phyloP scores from a whole-genome alignment of 2,888 invertebrate species.

The Capitulum mitella region DNA sequence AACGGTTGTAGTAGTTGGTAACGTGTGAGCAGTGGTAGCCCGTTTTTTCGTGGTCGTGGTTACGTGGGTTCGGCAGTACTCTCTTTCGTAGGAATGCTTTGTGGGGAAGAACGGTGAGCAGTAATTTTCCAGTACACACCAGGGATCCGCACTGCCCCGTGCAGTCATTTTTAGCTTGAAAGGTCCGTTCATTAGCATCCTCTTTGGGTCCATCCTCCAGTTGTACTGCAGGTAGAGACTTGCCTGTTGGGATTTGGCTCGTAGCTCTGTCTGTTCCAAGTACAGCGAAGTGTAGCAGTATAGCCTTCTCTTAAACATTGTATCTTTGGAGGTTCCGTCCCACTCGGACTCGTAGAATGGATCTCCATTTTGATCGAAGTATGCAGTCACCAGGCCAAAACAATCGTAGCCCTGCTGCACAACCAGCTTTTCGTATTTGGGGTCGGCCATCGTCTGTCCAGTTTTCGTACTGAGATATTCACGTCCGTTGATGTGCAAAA shows the following conservation, averaged over 20 bases:
- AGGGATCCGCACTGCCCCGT: background rate
- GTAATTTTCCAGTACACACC: background rate
- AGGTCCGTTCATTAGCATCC: background rate
- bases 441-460: background rate
- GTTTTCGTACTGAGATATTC: background rate
- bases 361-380: background rate
- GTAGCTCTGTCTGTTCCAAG: constrained; percentile 7
- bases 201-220: background rate
- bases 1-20: background rate
- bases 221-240: constrained; percentile 3
- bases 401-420: background rate
- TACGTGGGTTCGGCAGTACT: background rate
- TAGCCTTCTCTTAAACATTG: background rate
- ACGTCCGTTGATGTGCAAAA: background rate
- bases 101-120: background rate
- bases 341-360: background rate
- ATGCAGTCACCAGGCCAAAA: background rate
- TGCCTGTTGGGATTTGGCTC: background rate
- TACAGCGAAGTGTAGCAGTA: background rate
- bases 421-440: background rate
- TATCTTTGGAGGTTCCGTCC: background rate
- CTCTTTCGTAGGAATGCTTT: background rate
- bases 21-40: background rate
- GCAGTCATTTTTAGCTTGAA: background rate
- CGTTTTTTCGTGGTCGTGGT: background rate